Evolutionary conservation across 2,888 invertebrate species (phyloP).

Genomic region (Sycophila texana): DNA sequence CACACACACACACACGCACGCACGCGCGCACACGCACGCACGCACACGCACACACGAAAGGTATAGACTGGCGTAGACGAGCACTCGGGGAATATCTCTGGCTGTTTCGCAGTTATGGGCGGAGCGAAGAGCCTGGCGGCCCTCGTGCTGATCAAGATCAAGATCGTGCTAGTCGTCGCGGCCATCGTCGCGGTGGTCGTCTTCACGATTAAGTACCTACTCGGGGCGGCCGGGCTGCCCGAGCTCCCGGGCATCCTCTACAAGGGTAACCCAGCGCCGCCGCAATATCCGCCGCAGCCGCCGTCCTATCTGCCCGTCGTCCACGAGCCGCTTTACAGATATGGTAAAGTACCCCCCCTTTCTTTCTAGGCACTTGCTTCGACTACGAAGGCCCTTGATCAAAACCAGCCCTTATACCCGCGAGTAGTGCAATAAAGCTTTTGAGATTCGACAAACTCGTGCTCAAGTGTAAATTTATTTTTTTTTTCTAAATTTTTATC

Average conservation of each 20-base stretch:
- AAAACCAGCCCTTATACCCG: too few relatives aligned
- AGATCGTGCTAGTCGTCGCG: constrained; percentile 63
- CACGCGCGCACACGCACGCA: too few relatives aligned
- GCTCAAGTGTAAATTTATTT: neutral
- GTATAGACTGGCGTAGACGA: neutral
- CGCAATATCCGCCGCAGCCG: constrained; percentile 16
- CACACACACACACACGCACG: neutral
- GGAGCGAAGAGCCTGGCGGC: constrained; percentile 64
- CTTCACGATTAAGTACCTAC: constrained; percentile 62
- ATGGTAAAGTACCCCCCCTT: constrained; percentile 50
- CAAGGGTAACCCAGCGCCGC: constrained; percentile 36
- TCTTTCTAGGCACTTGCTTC: too few relatives aligned
- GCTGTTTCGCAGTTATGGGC: constrained; percentile 62
- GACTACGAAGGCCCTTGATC: too few relatives aligned
- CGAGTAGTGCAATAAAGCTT: too few relatives aligned
- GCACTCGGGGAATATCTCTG: neutral
- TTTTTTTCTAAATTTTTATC: too few relatives aligned
- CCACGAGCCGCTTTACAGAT: constrained; percentile 58
- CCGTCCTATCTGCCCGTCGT: constrained; percentile 46
- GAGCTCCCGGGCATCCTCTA: constrained; percentile 45
- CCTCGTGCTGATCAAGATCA: constrained; percentile 65
- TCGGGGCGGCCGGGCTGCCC: constrained; percentile 47
- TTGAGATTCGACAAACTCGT: too few relatives aligned
- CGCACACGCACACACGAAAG: neutral
- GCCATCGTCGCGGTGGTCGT: constrained; percentile 62